These are phyloP conservation scores for Cyprinodon diabolis DNA, from an alignment of 2,797 vertebrate species.

Conservation along the genomic window DNA sequence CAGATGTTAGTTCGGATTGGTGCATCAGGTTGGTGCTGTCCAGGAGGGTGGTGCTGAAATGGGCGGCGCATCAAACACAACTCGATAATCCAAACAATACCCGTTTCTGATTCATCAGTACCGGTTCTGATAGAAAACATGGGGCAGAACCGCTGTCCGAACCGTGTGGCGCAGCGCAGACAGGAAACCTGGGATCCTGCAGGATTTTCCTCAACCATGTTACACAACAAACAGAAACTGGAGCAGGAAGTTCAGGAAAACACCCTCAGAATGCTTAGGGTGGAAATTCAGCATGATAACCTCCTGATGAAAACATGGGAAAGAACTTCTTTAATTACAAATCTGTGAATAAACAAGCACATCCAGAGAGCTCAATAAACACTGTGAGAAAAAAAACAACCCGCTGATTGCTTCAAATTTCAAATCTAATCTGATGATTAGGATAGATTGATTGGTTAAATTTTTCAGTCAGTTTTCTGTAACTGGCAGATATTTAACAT, in stretches of 20 bases:
- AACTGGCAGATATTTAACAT: too few relatives aligned
- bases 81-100: background rate
- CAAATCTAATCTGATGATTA: too few relatives aligned
- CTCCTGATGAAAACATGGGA: too few relatives aligned
- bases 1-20: background rate
- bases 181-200: background rate
- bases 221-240: background rate
- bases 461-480: too few relatives aligned
- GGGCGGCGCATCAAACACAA: background rate
- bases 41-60: slow-evolving; percentile 1
- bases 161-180: background rate
- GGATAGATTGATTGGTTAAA: too few relatives aligned
- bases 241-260: background rate
- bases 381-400: too few relatives aligned
- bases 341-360: too few relatives aligned
- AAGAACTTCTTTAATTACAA: too few relatives aligned
- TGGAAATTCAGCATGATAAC: too few relatives aligned
- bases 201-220: background rate
- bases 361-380: too few relatives aligned
- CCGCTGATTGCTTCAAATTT: too few relatives aligned
- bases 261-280: background rate
- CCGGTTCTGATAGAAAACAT: background rate
- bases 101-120: background rate
- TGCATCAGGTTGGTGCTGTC: background rate
- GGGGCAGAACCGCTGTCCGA: background rate